These are phyloP conservation scores for Dilophus febrilis DNA, from an alignment of 2,888 invertebrate species.

Conservation along the genomic window DNA sequence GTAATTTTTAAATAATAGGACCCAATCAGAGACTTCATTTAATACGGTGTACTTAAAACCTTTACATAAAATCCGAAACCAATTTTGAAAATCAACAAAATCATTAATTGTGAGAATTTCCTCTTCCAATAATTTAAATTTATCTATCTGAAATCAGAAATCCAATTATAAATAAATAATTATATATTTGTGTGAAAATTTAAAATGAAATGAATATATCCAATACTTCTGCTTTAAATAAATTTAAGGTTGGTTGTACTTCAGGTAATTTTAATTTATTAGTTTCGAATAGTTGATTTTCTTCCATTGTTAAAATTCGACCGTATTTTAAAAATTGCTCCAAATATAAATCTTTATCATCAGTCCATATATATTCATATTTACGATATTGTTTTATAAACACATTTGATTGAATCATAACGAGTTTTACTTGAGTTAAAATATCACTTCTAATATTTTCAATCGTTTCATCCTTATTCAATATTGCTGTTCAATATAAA, in stretches of 20 bases:
- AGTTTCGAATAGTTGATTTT: slow-evolving; percentile 37
- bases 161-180: no score
- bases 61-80: slow-evolving; percentile 62
- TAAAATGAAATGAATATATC: no score
- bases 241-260: slow-evolving; percentile 40
- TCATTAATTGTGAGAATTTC: slow-evolving; percentile 52
- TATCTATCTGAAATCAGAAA: slow-evolving; percentile 74
- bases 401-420: slow-evolving; percentile 26
- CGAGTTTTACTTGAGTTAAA: slow-evolving; percentile 31
- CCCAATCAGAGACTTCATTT: slow-evolving; percentile 75
- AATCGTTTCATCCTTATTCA: slow-evolving; percentile 38
- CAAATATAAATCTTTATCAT: slow-evolving; percentile 58
- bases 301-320: slow-evolving; percentile 51
- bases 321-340: slow-evolving; percentile 61
- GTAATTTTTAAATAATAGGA: slow-evolving; percentile 71
- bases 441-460: slow-evolving; percentile 41
- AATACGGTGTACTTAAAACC: slow-evolving; percentile 69
- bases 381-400: slow-evolving; percentile 38
- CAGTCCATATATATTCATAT: slow-evolving; percentile 65
- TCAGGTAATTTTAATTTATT: no score
- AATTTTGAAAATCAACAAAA: slow-evolving; percentile 51
- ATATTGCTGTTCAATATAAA: no score
- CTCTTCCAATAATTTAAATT: slow-evolving; percentile 59
- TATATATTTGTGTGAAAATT: no score
- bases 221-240: slow-evolving; percentile 62